Percentiles rank a stretch among this genome's conserved stretches.
Evolutionary conservation across 2,888 invertebrate species (phyloP).

Genomic region (Chelonus formosanus): DNA sequence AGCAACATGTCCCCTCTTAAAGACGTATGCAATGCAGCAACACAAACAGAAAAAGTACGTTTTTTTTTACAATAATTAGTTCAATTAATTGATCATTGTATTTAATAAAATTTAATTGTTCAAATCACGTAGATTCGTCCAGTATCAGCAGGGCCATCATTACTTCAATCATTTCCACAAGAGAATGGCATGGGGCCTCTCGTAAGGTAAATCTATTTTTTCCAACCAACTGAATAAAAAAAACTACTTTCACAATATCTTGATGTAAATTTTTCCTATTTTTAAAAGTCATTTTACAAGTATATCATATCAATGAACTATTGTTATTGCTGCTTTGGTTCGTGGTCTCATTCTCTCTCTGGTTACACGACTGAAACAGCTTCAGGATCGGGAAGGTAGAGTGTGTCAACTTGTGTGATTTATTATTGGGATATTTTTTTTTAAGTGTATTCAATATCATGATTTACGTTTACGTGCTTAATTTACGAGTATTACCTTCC

Average conservation of each 20-base stretch:
- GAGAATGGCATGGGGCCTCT: constrained; percentile 68
- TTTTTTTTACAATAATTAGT: neutral
- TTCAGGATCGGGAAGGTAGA: constrained; percentile 84
- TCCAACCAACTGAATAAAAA: no score
- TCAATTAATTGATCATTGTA: no score
- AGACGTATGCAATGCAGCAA: constrained; percentile 81
- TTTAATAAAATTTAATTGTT: no score
- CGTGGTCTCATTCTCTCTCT: constrained; percentile 38
- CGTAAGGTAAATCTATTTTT: constrained; percentile 66
- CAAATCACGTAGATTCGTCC: constrained; percentile 66
- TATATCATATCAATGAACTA: constrained; percentile 35
- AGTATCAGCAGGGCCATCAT: constrained; percentile 69
- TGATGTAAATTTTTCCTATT: no score
- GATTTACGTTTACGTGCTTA: constrained; percentile 59
- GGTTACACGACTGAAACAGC: constrained; percentile 60
- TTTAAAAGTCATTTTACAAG: no score
- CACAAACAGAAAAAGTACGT: constrained; percentile 84
- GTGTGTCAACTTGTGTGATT: constrained; percentile 69
- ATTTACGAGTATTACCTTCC: constrained; percentile 41
- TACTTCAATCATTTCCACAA: constrained; percentile 67
- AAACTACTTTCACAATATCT: no score
- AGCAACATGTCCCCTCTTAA: constrained; percentile 63
- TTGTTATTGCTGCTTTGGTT: constrained; percentile 60
- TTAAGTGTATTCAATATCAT: constrained; percentile 61
- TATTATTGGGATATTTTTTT: constrained; percentile 62